phyloP scores from a whole-genome alignment of 2,113 vertebrate species.

The Petrocephalus microphthalmus region DNA sequence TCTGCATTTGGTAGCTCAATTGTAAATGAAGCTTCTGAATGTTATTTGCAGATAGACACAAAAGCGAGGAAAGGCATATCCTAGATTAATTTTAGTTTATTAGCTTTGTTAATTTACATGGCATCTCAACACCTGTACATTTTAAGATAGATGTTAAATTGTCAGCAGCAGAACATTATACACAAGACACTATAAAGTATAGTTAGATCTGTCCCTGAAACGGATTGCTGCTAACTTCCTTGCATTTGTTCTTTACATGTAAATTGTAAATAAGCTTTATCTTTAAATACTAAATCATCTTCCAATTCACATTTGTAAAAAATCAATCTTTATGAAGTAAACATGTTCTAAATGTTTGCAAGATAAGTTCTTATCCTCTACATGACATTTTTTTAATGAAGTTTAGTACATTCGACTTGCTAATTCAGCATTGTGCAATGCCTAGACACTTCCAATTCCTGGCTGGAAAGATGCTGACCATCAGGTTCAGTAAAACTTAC shows the following conservation, averaged over 20 bases:
- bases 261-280: neutral
- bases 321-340: neutral
- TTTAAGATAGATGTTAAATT: neutral
- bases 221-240: neutral
- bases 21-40: neutral
- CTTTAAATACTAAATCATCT: neutral
- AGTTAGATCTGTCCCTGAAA: neutral
- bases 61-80: neutral
- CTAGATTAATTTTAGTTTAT: neutral
- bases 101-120: neutral
- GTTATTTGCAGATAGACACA: neutral
- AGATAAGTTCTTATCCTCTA: neutral
- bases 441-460: neutral
- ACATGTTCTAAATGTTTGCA: neutral
- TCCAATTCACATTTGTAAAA: neutral
- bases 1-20: neutral
- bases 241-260: neutral
- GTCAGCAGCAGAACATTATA: neutral
- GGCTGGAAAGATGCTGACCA: neutral
- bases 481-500: neutral
- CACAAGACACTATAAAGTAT: too few relatives aligned
- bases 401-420: neutral
- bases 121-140: neutral
- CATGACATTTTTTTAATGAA: neutral
- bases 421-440: neutral